Percentiles rank a stretch among this genome's conserved stretches.
Evolutionary conservation across 2,113 vertebrate genomes (phyloP).

Genomic region (Prunella himalayana): DNA sequence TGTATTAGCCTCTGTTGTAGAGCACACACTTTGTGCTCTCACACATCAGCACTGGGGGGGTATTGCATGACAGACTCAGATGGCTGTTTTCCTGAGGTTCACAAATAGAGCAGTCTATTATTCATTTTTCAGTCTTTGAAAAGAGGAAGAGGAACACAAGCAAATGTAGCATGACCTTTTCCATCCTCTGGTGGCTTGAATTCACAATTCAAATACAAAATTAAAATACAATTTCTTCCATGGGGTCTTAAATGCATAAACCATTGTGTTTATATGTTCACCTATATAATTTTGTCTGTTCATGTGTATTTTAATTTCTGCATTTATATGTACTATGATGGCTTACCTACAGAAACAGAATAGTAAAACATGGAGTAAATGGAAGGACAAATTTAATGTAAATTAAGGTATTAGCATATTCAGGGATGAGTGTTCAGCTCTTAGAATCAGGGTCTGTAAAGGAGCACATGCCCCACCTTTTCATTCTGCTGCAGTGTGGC

Average conservation of each 20-base stretch:
- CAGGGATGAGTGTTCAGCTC: background rate
- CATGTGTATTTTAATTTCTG: background rate
- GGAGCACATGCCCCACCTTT: background rate
- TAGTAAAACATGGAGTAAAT: background rate
- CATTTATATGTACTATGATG: background rate
- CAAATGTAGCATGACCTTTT: background rate
- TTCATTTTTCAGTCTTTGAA: background rate
- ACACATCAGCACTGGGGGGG: background rate
- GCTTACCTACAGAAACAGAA: background rate
- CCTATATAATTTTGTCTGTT: background rate
- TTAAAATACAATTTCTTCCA: background rate
- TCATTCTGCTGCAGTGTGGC: background rate
- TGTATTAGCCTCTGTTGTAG: background rate
- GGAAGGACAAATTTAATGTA: background rate
- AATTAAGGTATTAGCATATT: background rate
- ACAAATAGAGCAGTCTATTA: background rate
- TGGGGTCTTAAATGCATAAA: background rate
- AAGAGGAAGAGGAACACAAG: background rate
- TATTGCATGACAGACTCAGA: background rate
- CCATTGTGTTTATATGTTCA: background rate
- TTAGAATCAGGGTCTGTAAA: background rate
- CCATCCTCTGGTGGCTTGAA: rapidly evolving
- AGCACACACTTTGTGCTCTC: background rate
- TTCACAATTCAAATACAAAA: background rate
- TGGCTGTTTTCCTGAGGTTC: background rate